These are phyloP conservation scores for Trachelipus rathkii DNA, from an alignment of 1,140 invertebrate genomes.

Conservation along the genomic window DNA sequence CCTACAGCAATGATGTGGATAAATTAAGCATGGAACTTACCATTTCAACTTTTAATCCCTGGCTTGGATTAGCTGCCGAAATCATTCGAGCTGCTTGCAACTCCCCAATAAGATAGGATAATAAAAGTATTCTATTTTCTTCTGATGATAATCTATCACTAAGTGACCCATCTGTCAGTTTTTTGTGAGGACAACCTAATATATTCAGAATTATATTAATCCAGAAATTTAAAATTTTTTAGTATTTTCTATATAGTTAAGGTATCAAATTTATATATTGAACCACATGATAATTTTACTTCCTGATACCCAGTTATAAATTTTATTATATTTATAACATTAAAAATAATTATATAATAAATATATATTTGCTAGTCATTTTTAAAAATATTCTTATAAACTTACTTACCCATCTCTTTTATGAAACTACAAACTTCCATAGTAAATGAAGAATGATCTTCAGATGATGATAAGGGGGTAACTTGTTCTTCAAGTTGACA, in stretches of 20 bases:
- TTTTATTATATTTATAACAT: not conserved
- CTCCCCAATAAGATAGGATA: constrained; percentile 76
- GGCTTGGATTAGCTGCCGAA: constrained; percentile 48
- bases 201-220: not conserved
- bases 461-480: constrained; percentile 4
- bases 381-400: not conserved
- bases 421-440: constrained; percentile 30
- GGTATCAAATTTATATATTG: not conserved
- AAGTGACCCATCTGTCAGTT: constrained; percentile 22
- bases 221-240: no score
- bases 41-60: constrained; percentile 25
- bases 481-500: constrained; percentile 28
- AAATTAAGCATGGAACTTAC: constrained; percentile 58
- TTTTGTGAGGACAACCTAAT: constrained; percentile 24
- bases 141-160: constrained; percentile 16
- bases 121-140: constrained; percentile 55
- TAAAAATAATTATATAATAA: not conserved
- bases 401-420: constrained; percentile 26
- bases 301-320: not conserved
- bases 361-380: not conserved
- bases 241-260: no score
- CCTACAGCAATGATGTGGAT: constrained; percentile 53
- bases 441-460: constrained; percentile 27
- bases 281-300: not conserved
- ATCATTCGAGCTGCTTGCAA: constrained; percentile 74